Evolutionary conservation across 1,140 invertebrate species (phyloP).

Genomic region (Frieseomelitta varia): DNA sequence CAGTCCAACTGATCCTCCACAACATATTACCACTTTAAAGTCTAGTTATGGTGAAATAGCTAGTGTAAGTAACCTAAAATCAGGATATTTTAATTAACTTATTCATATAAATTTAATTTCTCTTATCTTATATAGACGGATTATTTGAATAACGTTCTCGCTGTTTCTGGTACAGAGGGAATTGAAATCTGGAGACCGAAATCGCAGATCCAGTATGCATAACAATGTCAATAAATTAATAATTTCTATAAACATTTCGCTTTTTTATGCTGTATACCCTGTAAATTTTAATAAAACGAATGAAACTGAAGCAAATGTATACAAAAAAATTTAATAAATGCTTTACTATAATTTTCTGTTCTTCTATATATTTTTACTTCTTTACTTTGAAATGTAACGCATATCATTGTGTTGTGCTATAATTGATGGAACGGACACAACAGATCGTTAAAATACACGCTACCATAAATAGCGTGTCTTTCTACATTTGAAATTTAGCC

Average conservation of each 20-base stretch:
- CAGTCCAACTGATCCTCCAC: conserved; percentile 76
- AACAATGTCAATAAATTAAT: conserved; percentile 25
- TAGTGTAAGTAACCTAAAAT: conserved; percentile 65
- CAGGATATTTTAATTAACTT: neutral
- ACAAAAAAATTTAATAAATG: conserved; percentile 53
- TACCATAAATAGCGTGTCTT: neutral
- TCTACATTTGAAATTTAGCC: neutral
- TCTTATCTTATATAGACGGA: conserved; percentile 69
- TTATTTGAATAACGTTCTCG: conserved; percentile 75
- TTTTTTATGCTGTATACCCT: conserved; percentile 43
- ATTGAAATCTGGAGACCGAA: conserved; percentile 75
- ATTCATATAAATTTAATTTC: conserved; percentile 1
- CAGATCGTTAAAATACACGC: neutral
- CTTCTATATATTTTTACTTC: neutral
- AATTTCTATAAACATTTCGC: conserved; percentile 33
- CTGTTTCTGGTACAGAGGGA: conserved; percentile 71
- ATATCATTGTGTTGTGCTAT: neutral
- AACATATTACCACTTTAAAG: conserved; percentile 62
- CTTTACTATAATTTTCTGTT: conserved; percentile 39
- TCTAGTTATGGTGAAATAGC: conserved; percentile 74
- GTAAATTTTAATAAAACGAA: conserved; percentile 33
- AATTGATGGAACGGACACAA: too few relatives aligned
- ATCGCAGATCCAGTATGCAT: conserved; percentile 32
- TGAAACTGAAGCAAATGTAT: conserved; percentile 11
- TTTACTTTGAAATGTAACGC: neutral